phyloP scores from a whole-genome alignment of 2,797 vertebrate species.

The Rhabdomys pumilio region DNA sequence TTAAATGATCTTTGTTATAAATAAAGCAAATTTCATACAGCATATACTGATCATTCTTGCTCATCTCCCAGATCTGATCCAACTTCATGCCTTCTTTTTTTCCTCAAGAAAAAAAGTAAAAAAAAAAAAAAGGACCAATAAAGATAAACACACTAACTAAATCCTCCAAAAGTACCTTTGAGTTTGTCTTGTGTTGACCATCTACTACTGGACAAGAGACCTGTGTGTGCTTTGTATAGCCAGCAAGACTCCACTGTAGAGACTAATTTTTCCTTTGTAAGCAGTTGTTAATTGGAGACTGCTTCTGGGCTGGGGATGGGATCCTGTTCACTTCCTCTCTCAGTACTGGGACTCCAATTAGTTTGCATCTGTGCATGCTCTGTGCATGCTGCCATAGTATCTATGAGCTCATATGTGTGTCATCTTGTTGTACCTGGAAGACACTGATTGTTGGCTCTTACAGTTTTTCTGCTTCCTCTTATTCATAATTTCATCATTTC shows the following conservation, averaged over 20 bases:
- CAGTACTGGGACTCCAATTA: neutral
- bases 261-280: neutral
- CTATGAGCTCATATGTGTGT: neutral
- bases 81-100: neutral
- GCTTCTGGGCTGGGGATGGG: neutral
- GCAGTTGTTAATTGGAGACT: neutral
- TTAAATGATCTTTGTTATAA: neutral
- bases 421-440: neutral
- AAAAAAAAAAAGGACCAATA: neutral
- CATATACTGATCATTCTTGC: neutral
- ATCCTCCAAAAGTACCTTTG: neutral
- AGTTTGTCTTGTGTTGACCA: neutral
- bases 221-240: neutral
- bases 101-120: neutral
- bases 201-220: neutral
- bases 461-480: neutral
- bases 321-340: neutral
- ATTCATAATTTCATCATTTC: neutral
- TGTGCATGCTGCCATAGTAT: neutral
- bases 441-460: neutral
- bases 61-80: neutral
- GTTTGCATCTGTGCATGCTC: neutral
- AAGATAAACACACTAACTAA: neutral
- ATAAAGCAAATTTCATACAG: neutral
- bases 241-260: neutral